phyloP scores from a whole-genome alignment of 2,113 vertebrate species.

The Peucedramus taeniatus region DNA sequence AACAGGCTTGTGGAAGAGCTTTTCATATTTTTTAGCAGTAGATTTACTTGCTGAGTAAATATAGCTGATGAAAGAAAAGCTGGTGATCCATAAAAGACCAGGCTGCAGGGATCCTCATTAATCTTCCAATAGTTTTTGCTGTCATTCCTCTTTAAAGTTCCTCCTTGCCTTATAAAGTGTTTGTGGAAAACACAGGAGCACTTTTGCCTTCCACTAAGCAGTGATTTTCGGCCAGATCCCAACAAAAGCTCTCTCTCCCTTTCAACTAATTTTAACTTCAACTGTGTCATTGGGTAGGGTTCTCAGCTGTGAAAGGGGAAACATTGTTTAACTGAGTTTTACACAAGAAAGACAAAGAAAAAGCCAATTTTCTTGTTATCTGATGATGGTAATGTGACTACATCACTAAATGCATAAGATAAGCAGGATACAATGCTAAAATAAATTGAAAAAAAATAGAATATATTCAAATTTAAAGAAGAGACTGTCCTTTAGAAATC shows the following conservation, averaged over 20 bases:
- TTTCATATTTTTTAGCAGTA: slow-evolving; percentile 61
- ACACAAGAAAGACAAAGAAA: slow-evolving; percentile 12
- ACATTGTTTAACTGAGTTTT: slow-evolving; percentile 49
- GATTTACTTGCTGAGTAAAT: slow-evolving; percentile 69
- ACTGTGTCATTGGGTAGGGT: slow-evolving; percentile 6
- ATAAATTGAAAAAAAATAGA: not conserved
- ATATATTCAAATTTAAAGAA: not conserved
- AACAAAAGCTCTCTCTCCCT: slow-evolving; percentile 65
- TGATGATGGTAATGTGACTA: not conserved
- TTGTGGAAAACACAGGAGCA: slow-evolving; percentile 51
- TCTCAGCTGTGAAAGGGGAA: slow-evolving; percentile 51
- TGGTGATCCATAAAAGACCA: slow-evolving; percentile 73
- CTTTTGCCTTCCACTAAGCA: slow-evolving; percentile 58
- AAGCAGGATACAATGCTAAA: not conserved
- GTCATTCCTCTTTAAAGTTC: slow-evolving; percentile 66
- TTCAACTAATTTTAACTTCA: slow-evolving; percentile 64
- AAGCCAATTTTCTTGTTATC: not conserved
- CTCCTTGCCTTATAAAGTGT: slow-evolving; percentile 70
- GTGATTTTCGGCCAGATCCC: slow-evolving; percentile 49
- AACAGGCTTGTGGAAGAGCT: slow-evolving; percentile 44
- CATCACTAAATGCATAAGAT: not conserved
- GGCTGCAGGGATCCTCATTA: slow-evolving; percentile 74
- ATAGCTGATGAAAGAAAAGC: slow-evolving; percentile 69
- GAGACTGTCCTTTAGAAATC: not conserved
- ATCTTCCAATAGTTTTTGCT: slow-evolving; percentile 78